A percentile compares a stretch with the other conserved stretches of the same genome.
Evolutionary conservation across 2,797 vertebrate species (phyloP).

Genomic region (Enteromius trimaculatus): DNA sequence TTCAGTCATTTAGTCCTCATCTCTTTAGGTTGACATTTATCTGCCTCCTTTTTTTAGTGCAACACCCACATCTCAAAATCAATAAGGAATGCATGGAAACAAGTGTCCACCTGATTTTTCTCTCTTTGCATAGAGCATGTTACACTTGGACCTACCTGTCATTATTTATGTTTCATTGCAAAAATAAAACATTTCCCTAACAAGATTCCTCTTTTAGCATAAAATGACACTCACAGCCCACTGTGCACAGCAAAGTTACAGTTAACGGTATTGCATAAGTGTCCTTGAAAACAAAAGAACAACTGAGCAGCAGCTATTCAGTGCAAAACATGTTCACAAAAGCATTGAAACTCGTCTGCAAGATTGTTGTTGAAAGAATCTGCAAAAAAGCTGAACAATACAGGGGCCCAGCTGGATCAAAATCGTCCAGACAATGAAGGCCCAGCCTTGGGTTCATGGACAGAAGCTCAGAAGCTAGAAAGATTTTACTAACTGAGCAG

Average conservation of each 20-base stretch:
- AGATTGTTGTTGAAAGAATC: neutral
- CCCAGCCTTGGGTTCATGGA: constrained; percentile 19
- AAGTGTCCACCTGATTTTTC: neutral
- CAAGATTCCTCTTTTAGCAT: neutral
- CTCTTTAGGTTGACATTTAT: neutral
- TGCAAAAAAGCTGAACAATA: constrained; percentile 13
- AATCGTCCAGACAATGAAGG: neutral
- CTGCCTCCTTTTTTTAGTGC: neutral
- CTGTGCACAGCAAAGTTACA: neutral
- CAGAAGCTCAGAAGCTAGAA: constrained; percentile 31
- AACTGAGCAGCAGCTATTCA: neutral
- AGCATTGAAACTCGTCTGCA: neutral
- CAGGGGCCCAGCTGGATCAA: constrained; percentile 10
- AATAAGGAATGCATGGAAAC: too few species aligned
- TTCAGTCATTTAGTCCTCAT: neutral
- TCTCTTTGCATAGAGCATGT: neutral
- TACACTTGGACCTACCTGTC: neutral
- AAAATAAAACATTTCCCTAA: neutral
- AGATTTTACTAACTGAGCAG: neutral
- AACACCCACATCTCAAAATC: neutral
- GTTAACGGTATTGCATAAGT: neutral
- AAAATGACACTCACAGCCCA: neutral
- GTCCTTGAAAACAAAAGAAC: neutral
- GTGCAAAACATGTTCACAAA: constrained; percentile 2
- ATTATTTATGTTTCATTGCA: neutral